Conservation (phyloP, 2,888 invertebrate genomes). For the Spisula subtruncata region DNA sequence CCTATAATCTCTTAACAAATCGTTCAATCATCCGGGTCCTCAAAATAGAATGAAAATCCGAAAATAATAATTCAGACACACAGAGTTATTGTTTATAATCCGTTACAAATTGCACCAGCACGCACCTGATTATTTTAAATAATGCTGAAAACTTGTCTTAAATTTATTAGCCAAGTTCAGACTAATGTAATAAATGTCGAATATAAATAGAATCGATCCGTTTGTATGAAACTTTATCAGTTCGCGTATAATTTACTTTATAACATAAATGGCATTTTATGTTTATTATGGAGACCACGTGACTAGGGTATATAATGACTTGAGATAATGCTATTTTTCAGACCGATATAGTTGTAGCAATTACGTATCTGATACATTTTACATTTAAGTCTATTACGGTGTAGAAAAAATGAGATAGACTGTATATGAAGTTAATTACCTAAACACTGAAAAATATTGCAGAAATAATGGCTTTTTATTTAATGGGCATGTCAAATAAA, state of each 20-base stretch:
- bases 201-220: conserved; percentile 59
- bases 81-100: not conserved
- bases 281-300: conserved; percentile 68
- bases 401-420: not conserved
- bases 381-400: not conserved
- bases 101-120: not conserved
- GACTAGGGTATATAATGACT: conserved; percentile 55
- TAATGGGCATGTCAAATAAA: not conserved
- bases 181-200: conserved; percentile 43
- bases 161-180: conserved; percentile 47
- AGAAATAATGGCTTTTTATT: not conserved
- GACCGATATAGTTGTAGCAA: conserved; percentile 66
- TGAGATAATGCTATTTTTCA: conserved; percentile 70
- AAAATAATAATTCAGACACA: conserved; percentile 7
- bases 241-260: conserved; percentile 66
- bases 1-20: not conserved
- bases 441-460: not conserved
- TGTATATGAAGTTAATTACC: not conserved
- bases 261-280: conserved; percentile 69
- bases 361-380: conserved; percentile 38
- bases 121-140: conserved; percentile 24
- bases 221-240: conserved; percentile 63
- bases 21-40: not conserved
- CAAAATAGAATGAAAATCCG: not conserved
- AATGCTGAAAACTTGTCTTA: conserved; percentile 19